A percentile compares a stretch with the other conserved stretches of the same genome.
These are phyloP conservation scores for Gallinago media DNA, from an alignment of 2,113 vertebrate genomes.

Conservation along the genomic window DNA sequence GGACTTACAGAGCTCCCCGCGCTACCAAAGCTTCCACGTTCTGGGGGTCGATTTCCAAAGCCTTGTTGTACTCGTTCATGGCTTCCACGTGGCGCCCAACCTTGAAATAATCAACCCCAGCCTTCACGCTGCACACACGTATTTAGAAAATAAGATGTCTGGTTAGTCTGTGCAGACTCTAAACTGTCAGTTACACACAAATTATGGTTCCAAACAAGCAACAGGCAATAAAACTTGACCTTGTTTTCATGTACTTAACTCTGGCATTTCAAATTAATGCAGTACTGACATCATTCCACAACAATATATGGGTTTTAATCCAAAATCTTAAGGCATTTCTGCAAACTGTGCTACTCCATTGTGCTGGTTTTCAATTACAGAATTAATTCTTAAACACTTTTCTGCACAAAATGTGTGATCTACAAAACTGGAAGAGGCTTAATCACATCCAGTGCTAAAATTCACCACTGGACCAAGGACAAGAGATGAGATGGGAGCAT, in stretches of 20 bases:
- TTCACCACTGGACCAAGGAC: accelerated
- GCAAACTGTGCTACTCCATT: not conserved
- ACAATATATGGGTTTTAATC: not conserved
- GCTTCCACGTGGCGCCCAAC: constrained; percentile 91
- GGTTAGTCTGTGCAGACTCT: not conserved
- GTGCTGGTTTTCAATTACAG: not conserved
- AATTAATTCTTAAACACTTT: not conserved
- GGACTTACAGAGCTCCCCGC: constrained; percentile 93
- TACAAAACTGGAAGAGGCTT: not conserved
- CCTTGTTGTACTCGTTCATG: constrained; percentile 99
- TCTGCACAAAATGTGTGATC: not conserved
- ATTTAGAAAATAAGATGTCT: not conserved
- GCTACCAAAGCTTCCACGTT: constrained; percentile 97
- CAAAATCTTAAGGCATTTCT: not conserved
- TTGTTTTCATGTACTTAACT: not conserved
- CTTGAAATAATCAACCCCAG: constrained; percentile 96
- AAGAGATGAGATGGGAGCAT: not conserved
- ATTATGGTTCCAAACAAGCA: not conserved
- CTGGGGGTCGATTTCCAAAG: constrained; percentile 92
- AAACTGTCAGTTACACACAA: not conserved
- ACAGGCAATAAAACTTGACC: not conserved
- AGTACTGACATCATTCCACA: not conserved
- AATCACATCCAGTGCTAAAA: not conserved
- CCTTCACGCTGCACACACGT: constrained; percentile 84
- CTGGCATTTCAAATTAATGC: not conserved